Evolutionary conservation across 2,797 vertebrate genomes (phyloP).

Genomic region (Aldrovandia affinis): DNA sequence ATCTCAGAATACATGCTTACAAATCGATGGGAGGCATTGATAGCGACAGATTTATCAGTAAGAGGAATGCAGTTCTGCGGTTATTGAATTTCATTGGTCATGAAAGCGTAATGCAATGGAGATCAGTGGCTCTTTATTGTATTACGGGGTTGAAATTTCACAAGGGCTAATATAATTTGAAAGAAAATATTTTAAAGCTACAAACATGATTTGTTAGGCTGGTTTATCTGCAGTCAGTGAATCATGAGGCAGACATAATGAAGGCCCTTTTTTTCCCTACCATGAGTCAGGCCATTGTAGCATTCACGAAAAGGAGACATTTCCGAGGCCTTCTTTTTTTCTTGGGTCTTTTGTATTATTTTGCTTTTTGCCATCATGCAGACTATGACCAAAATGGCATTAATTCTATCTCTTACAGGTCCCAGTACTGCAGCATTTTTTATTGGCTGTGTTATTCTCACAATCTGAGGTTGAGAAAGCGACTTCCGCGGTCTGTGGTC

Average conservation of each 20-base stretch:
- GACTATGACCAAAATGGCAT: background rate
- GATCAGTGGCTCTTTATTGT: conserved; percentile 46
- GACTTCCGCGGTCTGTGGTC: background rate
- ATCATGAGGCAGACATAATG: conserved; percentile 8
- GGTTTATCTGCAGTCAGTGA: conserved; percentile 23
- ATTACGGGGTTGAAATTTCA: conserved; percentile 33
- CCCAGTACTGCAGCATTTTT: background rate
- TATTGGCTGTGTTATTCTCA: too few species aligned
- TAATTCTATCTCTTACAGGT: background rate
- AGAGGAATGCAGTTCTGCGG: conserved; percentile 71
- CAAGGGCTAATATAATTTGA: conserved; percentile 64
- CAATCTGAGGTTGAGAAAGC: background rate
- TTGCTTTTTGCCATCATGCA: background rate
- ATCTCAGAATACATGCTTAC: conserved; percentile 46
- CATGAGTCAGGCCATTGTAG: conserved; percentile 1
- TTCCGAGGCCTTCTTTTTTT: conserved; percentile 5
- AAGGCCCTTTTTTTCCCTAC: conserved; percentile 6
- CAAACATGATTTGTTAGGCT: conserved; percentile 54
- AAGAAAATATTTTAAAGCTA: conserved; percentile 60
- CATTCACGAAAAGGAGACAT: conserved; percentile 22
- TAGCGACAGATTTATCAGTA: conserved; percentile 68
- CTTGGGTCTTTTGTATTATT: background rate
- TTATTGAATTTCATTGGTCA: conserved; percentile 78
- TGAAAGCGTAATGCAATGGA: conserved; percentile 60
- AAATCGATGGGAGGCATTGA: conserved; percentile 72